These are phyloP conservation scores for Rhinogobius similis DNA, from an alignment of 2,113 vertebrate species.

Conservation along the genomic window DNA sequence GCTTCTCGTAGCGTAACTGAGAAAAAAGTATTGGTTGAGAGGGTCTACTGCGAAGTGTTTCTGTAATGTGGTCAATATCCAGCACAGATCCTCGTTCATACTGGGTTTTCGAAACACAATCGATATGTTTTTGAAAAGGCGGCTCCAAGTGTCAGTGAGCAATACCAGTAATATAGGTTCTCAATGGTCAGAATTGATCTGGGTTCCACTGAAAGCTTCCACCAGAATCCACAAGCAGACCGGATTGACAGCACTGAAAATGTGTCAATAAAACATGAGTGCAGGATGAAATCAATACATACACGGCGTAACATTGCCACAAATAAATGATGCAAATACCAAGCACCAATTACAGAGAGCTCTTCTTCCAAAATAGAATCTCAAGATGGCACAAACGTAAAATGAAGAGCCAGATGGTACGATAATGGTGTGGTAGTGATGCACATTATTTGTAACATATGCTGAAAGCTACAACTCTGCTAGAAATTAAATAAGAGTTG, in stretches of 20 bases:
- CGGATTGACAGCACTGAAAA: constrained; percentile 4
- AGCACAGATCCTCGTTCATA: constrained; percentile 43
- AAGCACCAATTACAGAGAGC: background rate
- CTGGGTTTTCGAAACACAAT: constrained; percentile 53
- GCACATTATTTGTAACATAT: background rate
- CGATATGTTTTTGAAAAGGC: constrained; percentile 56
- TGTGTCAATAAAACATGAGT: constrained; percentile 7
- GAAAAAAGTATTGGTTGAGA: constrained; percentile 20
- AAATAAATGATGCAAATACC: background rate
- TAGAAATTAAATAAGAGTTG: constrained; percentile 27
- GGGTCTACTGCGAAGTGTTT: constrained; percentile 35
- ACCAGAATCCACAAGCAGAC: constrained; percentile 22
- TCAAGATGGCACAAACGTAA: background rate
- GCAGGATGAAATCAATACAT: background rate
- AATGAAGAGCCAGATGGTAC: constrained; percentile 5
- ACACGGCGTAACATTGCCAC: background rate
- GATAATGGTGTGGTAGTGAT: background rate
- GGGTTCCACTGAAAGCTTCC: too few species aligned
- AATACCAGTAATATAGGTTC: constrained; percentile 42
- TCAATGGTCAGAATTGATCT: constrained; percentile 43
- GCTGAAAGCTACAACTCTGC: constrained; percentile 1
- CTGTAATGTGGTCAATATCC: constrained; percentile 51
- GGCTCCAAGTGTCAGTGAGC: constrained; percentile 44
- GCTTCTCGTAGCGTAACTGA: constrained; percentile 8
- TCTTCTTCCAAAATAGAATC: constrained; percentile 31